phyloP scores from a whole-genome alignment of 2,797 vertebrate genomes.

The Huso huso region DNA sequence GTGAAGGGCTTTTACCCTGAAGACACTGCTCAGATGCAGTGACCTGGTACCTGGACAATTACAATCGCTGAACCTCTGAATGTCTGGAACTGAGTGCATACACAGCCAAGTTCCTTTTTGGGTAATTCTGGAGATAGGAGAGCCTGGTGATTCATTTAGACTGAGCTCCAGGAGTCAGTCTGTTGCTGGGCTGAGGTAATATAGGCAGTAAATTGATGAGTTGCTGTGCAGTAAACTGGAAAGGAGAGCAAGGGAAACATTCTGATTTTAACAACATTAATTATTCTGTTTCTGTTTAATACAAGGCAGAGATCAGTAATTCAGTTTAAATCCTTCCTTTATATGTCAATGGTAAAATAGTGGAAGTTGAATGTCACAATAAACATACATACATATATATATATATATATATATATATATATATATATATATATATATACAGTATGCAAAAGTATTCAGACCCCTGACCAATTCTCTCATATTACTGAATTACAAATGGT shows the following conservation, averaged over 20 bases:
- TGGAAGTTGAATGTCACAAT: not conserved
- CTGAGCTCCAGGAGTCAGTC: constrained; percentile 15
- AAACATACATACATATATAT: not conserved
- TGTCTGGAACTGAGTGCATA: not conserved
- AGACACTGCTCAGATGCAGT: not conserved
- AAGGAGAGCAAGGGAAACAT: no score
- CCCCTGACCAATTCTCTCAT: no score
- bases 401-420: not conserved
- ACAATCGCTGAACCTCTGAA: not conserved
- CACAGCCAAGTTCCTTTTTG: constrained; percentile 45
- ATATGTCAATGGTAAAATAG: no score
- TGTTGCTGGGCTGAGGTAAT: constrained; percentile 35
- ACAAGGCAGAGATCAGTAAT: no score
- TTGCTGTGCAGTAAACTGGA: no score
- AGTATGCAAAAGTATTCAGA: no score
- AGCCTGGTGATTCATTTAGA: constrained; percentile 32
- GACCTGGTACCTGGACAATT: not conserved
- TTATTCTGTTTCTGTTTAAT: no score
- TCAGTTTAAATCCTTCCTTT: no score
- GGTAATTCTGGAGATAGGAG: constrained; percentile 40
- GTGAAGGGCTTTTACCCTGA: constrained; percentile 3
- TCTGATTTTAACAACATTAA: no score
- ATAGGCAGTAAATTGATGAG: constrained; percentile 24
- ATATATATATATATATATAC: not conserved
- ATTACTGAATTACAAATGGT: no score